phyloP scores from a whole-genome alignment of 2,888 invertebrate genomes.

The Muscina levida region DNA sequence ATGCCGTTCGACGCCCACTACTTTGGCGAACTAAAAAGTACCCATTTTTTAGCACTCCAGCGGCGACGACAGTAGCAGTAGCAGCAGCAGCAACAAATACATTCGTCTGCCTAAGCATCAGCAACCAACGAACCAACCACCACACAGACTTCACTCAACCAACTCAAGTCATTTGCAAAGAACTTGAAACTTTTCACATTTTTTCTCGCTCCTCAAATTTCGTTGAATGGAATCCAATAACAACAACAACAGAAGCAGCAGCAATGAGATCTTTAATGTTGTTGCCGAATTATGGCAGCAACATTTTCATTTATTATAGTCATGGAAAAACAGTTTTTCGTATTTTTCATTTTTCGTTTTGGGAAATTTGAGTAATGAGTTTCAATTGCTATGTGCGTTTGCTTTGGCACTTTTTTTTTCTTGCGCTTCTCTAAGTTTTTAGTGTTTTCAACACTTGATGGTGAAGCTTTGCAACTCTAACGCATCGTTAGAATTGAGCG shows the following conservation, averaged over 20 bases:
- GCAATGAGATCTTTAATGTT: background rate
- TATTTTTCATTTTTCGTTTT: conserved; percentile 49
- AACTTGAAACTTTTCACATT: conserved; percentile 61
- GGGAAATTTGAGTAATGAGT: conserved; percentile 63
- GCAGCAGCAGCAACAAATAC: conserved; percentile 17
- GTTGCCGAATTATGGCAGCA: conserved; percentile 51
- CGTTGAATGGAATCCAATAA: conserved; percentile 21
- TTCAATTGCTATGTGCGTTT: conserved; percentile 37
- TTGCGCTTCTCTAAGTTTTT: background rate
- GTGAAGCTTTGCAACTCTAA: conserved; percentile 12
- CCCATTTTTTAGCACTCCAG: conserved; percentile 56
- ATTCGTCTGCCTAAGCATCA: no score
- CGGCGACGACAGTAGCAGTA: conserved; percentile 52
- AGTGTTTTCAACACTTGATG: conserved; percentile 36
- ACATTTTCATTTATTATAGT: conserved; percentile 59
- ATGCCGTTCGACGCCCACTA: background rate
- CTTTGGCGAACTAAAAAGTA: conserved; percentile 32
- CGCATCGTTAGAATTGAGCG: background rate
- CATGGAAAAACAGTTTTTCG: conserved; percentile 37
- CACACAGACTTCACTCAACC: conserved; percentile 39
- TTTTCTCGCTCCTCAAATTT: background rate
- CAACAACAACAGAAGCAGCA: background rate
- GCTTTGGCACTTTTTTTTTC: conserved; percentile 5
- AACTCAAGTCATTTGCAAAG: conserved; percentile 64
- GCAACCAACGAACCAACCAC: conserved; percentile 29